phyloP scores from a whole-genome alignment of 2,888 invertebrate species.

The Rhingia rostrata region DNA sequence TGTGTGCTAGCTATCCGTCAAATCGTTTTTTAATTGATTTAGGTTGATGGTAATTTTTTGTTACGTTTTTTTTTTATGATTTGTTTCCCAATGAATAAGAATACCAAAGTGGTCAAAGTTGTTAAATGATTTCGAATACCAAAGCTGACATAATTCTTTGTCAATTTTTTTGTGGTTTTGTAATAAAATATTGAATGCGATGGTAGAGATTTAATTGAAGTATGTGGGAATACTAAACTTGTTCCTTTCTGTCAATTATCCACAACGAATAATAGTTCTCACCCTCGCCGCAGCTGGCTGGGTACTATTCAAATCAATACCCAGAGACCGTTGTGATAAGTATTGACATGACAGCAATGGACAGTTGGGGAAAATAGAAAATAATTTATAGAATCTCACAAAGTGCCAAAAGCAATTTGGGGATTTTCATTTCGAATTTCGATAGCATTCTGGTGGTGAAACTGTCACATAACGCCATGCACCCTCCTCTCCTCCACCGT shows the following conservation, averaged over 20 bases:
- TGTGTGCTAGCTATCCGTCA: conserved; percentile 42
- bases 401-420: conserved; percentile 73
- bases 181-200: conserved; percentile 18
- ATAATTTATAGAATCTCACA: conserved; percentile 68
- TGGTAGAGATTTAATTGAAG: conserved; percentile 20
- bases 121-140: conserved; percentile 47
- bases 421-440: conserved; percentile 70
- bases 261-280: conserved; percentile 5
- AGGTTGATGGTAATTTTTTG: conserved; percentile 63
- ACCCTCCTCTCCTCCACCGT: conserved; percentile 15
- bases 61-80: too few species aligned
- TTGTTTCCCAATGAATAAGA: conserved; percentile 35
- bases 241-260: conserved; percentile 62
- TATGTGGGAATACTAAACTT: conserved; percentile 56
- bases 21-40: conserved; percentile 73
- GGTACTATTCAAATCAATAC: conserved; percentile 7
- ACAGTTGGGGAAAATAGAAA: conserved; percentile 59
- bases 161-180: conserved; percentile 45
- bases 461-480: conserved; percentile 59
- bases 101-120: conserved; percentile 29
- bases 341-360: conserved; percentile 61
- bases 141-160: conserved; percentile 45
- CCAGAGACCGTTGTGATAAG: conserved; percentile 11
- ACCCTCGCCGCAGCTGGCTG: not conserved
- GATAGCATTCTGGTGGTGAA: conserved; percentile 56